A percentile compares a stretch with the other conserved stretches of the same genome.
These are phyloP conservation scores for Champsocephalus gunnari DNA, from an alignment of 2,797 vertebrate genomes.

Conservation along the genomic window DNA sequence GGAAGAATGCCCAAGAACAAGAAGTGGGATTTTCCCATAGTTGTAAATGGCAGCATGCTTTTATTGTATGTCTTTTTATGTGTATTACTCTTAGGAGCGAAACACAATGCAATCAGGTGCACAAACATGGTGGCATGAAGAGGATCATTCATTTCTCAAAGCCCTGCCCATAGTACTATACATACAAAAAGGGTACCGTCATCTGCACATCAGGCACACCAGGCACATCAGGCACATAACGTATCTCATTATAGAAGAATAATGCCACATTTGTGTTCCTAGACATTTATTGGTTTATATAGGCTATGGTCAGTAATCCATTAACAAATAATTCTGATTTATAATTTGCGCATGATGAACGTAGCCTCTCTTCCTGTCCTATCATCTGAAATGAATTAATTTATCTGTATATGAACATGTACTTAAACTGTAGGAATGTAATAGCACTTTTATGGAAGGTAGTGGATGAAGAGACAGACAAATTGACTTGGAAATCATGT, in stretches of 20 bases:
- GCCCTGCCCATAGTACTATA: neutral
- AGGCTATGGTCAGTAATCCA: slow-evolving; percentile 1
- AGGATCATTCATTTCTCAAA: slow-evolving; percentile 16
- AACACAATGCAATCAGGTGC: slow-evolving; percentile 35
- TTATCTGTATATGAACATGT: slow-evolving; percentile 27
- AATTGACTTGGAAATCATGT: neutral
- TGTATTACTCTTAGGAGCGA: slow-evolving; percentile 33
- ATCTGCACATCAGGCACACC: neutral
- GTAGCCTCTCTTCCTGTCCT: neutral
- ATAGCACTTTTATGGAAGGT: slow-evolving; percentile 43
- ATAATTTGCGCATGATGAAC: slow-evolving; percentile 14
- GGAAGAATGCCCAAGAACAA: slow-evolving; percentile 71
- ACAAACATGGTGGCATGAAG: slow-evolving; percentile 11
- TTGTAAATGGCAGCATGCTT: slow-evolving; percentile 12
- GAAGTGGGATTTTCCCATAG: slow-evolving; percentile 79
- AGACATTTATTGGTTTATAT: slow-evolving; percentile 8
- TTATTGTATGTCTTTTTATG: slow-evolving; percentile 28
- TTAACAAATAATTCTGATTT: slow-evolving; percentile 14
- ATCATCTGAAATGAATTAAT: slow-evolving; percentile 22
- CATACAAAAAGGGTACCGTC: neutral
- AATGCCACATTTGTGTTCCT: neutral
- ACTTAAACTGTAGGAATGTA: slow-evolving; percentile 14
- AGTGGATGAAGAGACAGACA: neutral
- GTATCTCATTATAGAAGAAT: neutral
- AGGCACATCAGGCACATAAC: too few species aligned